Evolutionary conservation across 2,888 invertebrate genomes (phyloP).

Genomic region (Dolichomitus sp.): DNA sequence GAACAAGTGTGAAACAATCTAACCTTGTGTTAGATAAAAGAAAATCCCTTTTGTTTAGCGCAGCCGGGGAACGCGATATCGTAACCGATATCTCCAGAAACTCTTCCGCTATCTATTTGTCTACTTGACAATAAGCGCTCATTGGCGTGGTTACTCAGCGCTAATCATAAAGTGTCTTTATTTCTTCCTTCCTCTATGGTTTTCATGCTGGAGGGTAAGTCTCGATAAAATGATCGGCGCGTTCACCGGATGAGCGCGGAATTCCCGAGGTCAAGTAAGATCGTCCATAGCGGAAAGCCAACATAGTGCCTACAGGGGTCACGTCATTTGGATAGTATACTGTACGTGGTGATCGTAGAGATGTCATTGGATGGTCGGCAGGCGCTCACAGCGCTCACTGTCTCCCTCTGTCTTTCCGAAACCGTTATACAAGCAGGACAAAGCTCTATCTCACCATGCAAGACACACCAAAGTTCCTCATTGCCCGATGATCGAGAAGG

Average conservation of each 20-base stretch:
- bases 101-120: neutral
- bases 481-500: slow-evolving; percentile 50
- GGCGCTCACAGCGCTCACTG: slow-evolving; percentile 36
- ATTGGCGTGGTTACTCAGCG: slow-evolving; percentile 30
- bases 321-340: slow-evolving; percentile 68
- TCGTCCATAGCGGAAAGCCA: slow-evolving; percentile 66
- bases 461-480: slow-evolving; percentile 38
- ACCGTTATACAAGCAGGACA: slow-evolving; percentile 52
- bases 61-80: too few species aligned
- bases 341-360: slow-evolving; percentile 70
- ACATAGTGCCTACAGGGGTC: slow-evolving; percentile 53
- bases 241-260: slow-evolving; percentile 55
- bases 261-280: slow-evolving; percentile 71
- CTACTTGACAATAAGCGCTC: neutral
- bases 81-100: too few species aligned
- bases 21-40: too few species aligned
- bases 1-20: too few species aligned
- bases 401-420: slow-evolving; percentile 55
- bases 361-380: slow-evolving; percentile 74
- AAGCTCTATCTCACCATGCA: slow-evolving; percentile 48
- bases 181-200: neutral
- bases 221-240: slow-evolving; percentile 54
- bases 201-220: slow-evolving; percentile 24
- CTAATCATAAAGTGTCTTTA: slow-evolving; percentile 52
- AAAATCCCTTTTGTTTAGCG: too few species aligned